Evolutionary conservation across 2,888 invertebrate genomes (phyloP).

Genomic region (Pseudococcus jackbeardsleyi): DNA sequence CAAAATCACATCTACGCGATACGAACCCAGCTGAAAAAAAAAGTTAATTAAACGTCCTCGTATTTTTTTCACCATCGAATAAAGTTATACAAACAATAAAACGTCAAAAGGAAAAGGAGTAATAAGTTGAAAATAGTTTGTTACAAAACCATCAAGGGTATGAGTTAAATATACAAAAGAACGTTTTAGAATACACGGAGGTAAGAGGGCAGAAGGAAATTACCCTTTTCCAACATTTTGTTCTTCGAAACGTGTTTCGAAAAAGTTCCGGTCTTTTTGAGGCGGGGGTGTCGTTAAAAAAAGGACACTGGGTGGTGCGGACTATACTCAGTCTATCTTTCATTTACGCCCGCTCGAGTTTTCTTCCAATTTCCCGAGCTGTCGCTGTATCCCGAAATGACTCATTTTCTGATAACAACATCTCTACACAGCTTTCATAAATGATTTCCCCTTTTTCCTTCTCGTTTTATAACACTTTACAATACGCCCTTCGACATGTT

Average conservation of each 20-base stretch:
- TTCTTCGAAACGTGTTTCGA: constrained; percentile 63
- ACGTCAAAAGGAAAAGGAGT: constrained; percentile 58
- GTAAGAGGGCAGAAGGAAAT: constrained; percentile 60
- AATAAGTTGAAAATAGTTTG: constrained; percentile 62
- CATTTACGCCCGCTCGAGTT: constrained; percentile 65
- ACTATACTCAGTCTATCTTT: constrained; percentile 60
- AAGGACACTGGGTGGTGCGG: constrained; percentile 57
- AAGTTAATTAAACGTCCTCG: constrained; percentile 49
- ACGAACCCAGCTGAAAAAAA: background rate
- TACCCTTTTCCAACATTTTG: constrained; percentile 65
- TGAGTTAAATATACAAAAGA: constrained; percentile 63
- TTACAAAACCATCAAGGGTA: constrained; percentile 41
- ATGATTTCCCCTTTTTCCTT: constrained; percentile 64
- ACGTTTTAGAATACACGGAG: constrained; percentile 45
- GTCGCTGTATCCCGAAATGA: constrained; percentile 65
- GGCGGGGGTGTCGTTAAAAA: constrained; percentile 53
- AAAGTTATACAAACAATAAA: constrained; percentile 46
- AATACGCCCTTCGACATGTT: constrained; percentile 64
- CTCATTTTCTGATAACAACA: constrained; percentile 66
- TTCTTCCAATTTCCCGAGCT: constrained; percentile 66
- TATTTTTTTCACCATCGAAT: constrained; percentile 2
- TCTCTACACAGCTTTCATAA: constrained; percentile 65
- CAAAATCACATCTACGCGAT: background rate
- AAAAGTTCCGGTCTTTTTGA: constrained; percentile 64
- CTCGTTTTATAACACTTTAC: constrained; percentile 63